These are phyloP conservation scores for Sebastes dallii DNA, from an alignment of 2,797 vertebrate genomes.

Conservation along the genomic window DNA sequence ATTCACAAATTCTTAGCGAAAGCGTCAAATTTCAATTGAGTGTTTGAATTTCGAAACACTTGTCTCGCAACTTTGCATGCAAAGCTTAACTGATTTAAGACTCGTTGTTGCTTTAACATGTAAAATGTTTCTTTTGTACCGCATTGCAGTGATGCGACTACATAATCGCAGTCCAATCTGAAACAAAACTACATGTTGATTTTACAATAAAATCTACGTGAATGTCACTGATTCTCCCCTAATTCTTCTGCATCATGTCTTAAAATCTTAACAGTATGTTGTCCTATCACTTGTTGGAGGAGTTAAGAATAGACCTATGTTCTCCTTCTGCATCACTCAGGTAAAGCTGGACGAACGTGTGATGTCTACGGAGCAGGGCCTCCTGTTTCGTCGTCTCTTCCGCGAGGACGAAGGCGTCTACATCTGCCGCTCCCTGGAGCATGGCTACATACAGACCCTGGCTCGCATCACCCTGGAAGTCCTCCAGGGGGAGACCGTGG, in stretches of 20 bases:
- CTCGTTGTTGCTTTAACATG: background rate
- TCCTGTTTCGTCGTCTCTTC: slow-evolving; percentile 89
- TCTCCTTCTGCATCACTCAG: slow-evolving; percentile 66
- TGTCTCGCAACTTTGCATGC: background rate
- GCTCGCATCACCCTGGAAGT: slow-evolving; percentile 85
- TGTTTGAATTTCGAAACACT: background rate
- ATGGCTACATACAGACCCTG: slow-evolving; percentile 89
- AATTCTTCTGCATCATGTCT: background rate
- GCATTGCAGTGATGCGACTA: background rate
- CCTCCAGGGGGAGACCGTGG: slow-evolving; percentile 83
- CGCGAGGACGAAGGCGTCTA: slow-evolving; percentile 87
- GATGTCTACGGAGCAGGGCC: slow-evolving; percentile 87
- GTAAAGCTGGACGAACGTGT: slow-evolving; percentile 91
- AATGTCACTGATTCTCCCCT: background rate
- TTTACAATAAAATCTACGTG: background rate
- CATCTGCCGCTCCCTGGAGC: slow-evolving; percentile 89
- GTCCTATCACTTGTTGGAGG: background rate
- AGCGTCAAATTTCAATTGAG: background rate
- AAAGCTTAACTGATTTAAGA: background rate
- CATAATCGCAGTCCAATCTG: background rate
- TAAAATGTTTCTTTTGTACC: background rate
- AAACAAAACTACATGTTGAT: background rate
- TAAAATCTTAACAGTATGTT: background rate
- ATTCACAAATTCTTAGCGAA: background rate
- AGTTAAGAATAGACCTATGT: background rate